Evolutionary conservation across 2,113 vertebrate species (phyloP), one percentile per base, ranked within the genome.

Genomic region (Vimba vimba): DNA sequence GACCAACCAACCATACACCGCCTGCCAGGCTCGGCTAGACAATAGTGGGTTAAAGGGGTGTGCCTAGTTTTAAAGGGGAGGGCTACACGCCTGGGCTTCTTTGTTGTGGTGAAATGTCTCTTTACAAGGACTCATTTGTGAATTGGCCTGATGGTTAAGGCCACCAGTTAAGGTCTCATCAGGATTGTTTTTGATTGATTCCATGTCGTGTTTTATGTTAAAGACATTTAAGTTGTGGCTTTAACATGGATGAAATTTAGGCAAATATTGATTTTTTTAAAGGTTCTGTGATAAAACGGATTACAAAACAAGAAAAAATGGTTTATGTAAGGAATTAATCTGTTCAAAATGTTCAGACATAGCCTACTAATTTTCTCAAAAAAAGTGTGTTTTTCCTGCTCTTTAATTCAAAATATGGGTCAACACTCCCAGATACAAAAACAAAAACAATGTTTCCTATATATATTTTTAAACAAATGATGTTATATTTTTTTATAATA

Each of bases 11-110:
- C 90, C 91, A 82, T 87, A 86, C 87, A 84, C 77, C 64, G 60
- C 74, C 83, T 79, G 88, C 89, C 90, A 87, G 89, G 62, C 76
- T 78, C 83, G 33, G 52, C 11, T 78, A 79, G 36, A 84, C 85
- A 80, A 91, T 83, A 93, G 93, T 93, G 87, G 76, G 87, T 93
- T 93, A 94, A 94, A 94, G 93, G 91, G 91, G 92, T 82, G 92
- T 90, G 94, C 77, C 87, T 55, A 84, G 50, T 43, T 90, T 83
- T 91, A 92, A 94, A 94, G 92, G 94, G 94, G 92, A 89, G 90
- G 93, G 86, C 79, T 85, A 64, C 88, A 47, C 76, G 69, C 85
- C 45, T 86, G 55, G 25, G 43, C 81, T 79, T 39, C 86, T 90
- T 89, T 89, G 87, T 86, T 88, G 86, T 88, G 86, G 90, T 81